Evolutionary conservation across 2,797 vertebrate genomes (phyloP), one percentile per base, ranked within the genome.

Genomic region (Hybognathus amarus): DNA sequence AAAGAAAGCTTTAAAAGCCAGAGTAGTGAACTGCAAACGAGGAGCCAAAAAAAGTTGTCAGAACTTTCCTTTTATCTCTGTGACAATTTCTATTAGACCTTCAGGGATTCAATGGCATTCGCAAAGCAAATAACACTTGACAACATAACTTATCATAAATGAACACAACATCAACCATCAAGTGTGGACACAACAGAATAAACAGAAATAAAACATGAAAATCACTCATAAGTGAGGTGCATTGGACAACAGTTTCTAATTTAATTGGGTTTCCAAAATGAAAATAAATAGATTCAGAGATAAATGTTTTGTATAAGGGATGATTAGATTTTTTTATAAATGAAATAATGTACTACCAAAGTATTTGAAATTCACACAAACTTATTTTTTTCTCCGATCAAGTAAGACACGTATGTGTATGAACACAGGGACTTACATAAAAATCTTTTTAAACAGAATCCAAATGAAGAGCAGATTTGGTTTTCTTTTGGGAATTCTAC

Each of bases 71-170:
- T 5, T 42, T 15, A 67, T 22, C 6, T 71, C 33, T 61, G 5
- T 61, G 5, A 33, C 45, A 17, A 40, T 22, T 22, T 74, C 5
- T 36, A 13, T 52, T 40, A 66, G 22, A 82, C 33, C 30, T 59
- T 40, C 42, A 2, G 56, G 80, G 45, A 54, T 47, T 66, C 22
- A 73, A 66, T 73, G 22, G 33, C n/a, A 66, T 66, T 82, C 40
- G 59, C 33, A 82, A 75, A 75, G 33, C n/a, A 75, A 75, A 30
- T 24, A 54, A 66, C 17, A 66, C 59, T 75, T 82, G n/a, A 27
- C 69, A 81, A 64, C 42, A 52, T n/a, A 82, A 82, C 45, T 75
- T 42, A 82, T 22, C 61, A 75, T 42, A 36, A 82, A 82, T 64
- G 54, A 75, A 10, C 12, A 47, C 33, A 74, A 82, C 22, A 52